Percentiles rank a stretch among this genome's conserved stretches.
Evolutionary conservation across 2,113 vertebrate species (phyloP).

Genomic region (Pelecanus crispus): DNA sequence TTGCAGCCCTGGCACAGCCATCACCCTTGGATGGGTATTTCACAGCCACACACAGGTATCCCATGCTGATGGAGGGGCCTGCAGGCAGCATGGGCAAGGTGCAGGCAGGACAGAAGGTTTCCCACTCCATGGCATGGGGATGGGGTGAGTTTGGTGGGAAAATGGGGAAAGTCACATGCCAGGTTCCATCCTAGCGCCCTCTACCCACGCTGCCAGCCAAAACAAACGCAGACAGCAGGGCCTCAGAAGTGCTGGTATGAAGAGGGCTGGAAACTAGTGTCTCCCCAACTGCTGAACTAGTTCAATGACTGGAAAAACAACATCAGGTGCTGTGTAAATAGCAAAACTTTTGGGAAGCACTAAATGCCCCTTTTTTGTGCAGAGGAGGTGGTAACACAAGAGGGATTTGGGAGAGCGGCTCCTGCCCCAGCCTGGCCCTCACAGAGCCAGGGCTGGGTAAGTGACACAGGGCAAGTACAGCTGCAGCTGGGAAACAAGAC

Average conservation of each 20-base stretch:
- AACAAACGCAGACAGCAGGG: not conserved
- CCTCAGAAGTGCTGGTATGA: accelerated
- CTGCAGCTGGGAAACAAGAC: too few species aligned
- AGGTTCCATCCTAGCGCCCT: not conserved
- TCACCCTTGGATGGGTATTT: too few species aligned
- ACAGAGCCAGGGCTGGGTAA: not conserved
- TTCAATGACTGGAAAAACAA: not conserved
- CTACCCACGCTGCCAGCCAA: accelerated
- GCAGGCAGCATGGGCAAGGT: not conserved
- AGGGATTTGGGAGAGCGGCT: not conserved
- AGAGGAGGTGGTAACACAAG: accelerated
- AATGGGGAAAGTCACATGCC: accelerated
- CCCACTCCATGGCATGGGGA: accelerated
- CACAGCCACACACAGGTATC: accelerated
- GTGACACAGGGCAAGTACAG: not conserved
- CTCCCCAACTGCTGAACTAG: not conserved
- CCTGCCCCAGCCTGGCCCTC: not conserved
- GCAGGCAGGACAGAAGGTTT: not conserved
- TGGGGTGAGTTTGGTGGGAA: not conserved
- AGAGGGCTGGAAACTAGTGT: not conserved
- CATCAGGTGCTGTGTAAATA: not conserved
- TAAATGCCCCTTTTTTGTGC: not conserved
- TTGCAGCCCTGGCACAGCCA: not conserved
- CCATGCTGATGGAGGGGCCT: accelerated
- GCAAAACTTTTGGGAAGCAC: accelerated